phyloP scores from a whole-genome alignment of 2,797 vertebrate species.

The Coracias cyanogaster region DNA sequence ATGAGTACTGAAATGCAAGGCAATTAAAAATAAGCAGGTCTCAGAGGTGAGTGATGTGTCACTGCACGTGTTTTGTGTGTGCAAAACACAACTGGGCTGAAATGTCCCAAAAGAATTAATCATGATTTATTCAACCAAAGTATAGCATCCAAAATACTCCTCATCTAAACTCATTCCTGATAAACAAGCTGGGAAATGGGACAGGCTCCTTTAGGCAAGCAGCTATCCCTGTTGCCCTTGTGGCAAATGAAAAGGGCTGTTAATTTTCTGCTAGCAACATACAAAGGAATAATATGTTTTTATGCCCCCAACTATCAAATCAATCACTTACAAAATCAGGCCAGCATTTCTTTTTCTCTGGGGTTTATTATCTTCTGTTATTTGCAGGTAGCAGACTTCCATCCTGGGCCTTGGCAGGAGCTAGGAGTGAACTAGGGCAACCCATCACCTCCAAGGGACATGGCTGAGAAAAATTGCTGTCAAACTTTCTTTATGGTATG shows the following conservation, averaged over 20 bases:
- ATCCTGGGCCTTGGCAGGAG: not conserved
- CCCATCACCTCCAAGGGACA: not conserved
- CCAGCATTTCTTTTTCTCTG: not conserved
- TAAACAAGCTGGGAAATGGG: not conserved
- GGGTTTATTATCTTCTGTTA: not conserved
- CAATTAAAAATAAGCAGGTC: not conserved
- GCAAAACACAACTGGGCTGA: not conserved
- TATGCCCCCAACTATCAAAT: not conserved
- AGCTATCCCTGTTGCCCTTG: not conserved
- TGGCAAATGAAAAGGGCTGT: not conserved
- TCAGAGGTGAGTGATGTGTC: not conserved
- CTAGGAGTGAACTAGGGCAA: not conserved
- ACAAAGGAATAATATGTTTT: not conserved
- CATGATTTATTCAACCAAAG: not conserved
- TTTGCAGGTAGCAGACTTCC: not conserved
- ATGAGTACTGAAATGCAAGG: not conserved
- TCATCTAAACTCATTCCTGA: not conserved
- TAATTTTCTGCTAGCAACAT: constrained; percentile 10
- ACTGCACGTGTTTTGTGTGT: not conserved
- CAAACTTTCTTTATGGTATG: not conserved
- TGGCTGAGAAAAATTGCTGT: accelerated
- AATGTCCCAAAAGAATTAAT: not conserved
- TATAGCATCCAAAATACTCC: not conserved
- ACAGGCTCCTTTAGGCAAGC: not conserved
- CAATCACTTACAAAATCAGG: not conserved